Conservation (phyloP, 2,888 invertebrate species). For the Sylvicola cinctus region DNA sequence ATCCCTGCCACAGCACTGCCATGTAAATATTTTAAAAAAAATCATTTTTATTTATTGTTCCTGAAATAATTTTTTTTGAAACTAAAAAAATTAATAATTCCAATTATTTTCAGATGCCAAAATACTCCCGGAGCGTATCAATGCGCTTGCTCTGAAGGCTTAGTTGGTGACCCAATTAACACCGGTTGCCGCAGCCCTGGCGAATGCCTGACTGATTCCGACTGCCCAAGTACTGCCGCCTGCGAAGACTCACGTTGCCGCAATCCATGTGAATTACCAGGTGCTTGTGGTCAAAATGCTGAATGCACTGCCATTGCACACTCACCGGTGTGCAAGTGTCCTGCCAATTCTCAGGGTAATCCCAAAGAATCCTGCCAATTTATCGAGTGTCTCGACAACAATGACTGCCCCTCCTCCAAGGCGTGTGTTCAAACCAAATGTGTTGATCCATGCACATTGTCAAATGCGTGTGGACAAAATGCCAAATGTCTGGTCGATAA, state of each 20-base stretch:
- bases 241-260: constrained; percentile 56
- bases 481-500: constrained; percentile 55
- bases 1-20: constrained; percentile 63
- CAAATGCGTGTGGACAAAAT: constrained; percentile 65
- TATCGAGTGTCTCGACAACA: constrained; percentile 58
- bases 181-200: constrained; percentile 64
- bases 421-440: constrained; percentile 65
- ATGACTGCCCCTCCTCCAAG: constrained; percentile 47
- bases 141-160: constrained; percentile 57
- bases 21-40: no score
- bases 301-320: constrained; percentile 51
- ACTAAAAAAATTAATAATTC: not conserved
- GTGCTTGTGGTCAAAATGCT: constrained; percentile 54
- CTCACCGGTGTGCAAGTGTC: constrained; percentile 51
- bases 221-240: constrained; percentile 57
- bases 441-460: constrained; percentile 56
- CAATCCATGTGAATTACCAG: constrained; percentile 48
- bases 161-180: constrained; percentile 54
- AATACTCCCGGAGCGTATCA: constrained; percentile 58
- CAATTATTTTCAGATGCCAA: no score
- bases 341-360: constrained; percentile 54
- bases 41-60: constrained; percentile 2
- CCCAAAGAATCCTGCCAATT: constrained; percentile 47
- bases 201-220: constrained; percentile 57
- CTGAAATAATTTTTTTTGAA: not conserved